A percentile compares a stretch with the other conserved stretches of the same genome.
Evolutionary conservation across 2,113 vertebrate genomes (phyloP).

Genomic region (Tachysurus fulvidraco): DNA sequence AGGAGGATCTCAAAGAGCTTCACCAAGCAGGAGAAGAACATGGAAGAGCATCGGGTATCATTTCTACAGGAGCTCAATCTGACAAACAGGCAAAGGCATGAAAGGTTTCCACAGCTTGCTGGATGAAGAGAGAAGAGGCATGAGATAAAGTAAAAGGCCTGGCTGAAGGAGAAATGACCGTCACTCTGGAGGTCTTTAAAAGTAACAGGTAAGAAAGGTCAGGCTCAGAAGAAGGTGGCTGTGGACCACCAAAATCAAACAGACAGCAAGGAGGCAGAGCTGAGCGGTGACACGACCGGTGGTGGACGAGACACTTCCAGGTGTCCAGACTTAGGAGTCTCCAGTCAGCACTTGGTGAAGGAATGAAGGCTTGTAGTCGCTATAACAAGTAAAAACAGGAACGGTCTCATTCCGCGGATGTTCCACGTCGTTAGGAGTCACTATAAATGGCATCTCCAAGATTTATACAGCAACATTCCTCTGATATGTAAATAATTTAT

Average conservation of each 20-base stretch:
- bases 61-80: not conserved
- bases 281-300: not conserved
- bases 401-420: too few species aligned
- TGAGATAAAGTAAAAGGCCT: not conserved
- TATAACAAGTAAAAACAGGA: too few species aligned
- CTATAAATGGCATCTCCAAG: not conserved
- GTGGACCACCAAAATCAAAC: not conserved
- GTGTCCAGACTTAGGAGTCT: too few species aligned
- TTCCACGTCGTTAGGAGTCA: too few species aligned
- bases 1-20: not conserved
- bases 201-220: not conserved
- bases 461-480: not conserved
- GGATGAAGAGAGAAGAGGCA: not conserved
- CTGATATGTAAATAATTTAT: too few species aligned
- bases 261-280: not conserved
- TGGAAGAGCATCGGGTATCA: not conserved
- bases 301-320: too few species aligned
- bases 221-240: not conserved
- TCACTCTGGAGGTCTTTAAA: not conserved
- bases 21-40: not conserved
- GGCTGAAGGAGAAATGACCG: not conserved
- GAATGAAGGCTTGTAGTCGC: too few species aligned
- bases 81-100: not conserved
- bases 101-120: not conserved
- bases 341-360: too few species aligned